A percentile compares a stretch with the other conserved stretches of the same genome.
Evolutionary conservation across 2,888 invertebrate species (phyloP).

Genomic region (Rhabditoides inermis): DNA sequence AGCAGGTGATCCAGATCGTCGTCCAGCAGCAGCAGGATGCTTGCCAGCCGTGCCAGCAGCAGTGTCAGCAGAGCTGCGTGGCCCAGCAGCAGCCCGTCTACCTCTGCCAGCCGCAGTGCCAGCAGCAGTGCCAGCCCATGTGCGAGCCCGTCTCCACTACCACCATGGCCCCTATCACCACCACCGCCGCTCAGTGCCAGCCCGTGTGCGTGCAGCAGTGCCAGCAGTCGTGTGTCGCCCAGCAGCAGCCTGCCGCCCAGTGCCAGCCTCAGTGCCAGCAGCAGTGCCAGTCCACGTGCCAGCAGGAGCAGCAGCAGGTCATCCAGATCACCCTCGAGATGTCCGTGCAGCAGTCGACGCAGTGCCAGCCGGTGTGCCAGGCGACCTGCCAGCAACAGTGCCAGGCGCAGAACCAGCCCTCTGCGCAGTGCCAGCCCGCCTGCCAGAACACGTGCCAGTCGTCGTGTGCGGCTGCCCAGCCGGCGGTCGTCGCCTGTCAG

Average conservation of each 20-base stretch:
- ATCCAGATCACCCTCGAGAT: no score
- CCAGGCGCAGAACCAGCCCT: slow-evolving; percentile 12
- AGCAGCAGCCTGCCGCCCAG: slow-evolving; percentile 2
- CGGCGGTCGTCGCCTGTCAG: slow-evolving; percentile 21
- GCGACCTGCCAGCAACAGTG: background rate
- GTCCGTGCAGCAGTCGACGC: slow-evolving; percentile 12
- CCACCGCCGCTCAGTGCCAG: slow-evolving; percentile 17
- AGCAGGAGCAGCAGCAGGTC: no score
- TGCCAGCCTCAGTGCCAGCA: slow-evolving; percentile 3
- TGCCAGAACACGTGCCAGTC: slow-evolving; percentile 23
- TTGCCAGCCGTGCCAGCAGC: no score
- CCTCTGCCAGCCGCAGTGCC: slow-evolving; percentile 20
- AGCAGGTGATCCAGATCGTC: no score
- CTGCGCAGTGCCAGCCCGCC: slow-evolving; percentile 21
- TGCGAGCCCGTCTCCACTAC: slow-evolving; percentile 20
- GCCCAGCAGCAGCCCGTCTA: slow-evolving; percentile 15
- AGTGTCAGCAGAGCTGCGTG: slow-evolving; percentile 15
- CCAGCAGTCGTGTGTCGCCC: slow-evolving; percentile 14
- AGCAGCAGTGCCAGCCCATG: slow-evolving; percentile 16
- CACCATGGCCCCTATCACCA: no score
- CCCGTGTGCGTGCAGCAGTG: slow-evolving; percentile 18
- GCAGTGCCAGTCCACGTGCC: slow-evolving; percentile 23
- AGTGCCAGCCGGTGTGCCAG: slow-evolving; percentile 14
- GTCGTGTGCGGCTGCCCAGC: slow-evolving; percentile 15
- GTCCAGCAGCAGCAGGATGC: no score